Evolutionary conservation across 2,888 invertebrate genomes (phyloP).

Genomic region (Vandiemenella viatica): DNA sequence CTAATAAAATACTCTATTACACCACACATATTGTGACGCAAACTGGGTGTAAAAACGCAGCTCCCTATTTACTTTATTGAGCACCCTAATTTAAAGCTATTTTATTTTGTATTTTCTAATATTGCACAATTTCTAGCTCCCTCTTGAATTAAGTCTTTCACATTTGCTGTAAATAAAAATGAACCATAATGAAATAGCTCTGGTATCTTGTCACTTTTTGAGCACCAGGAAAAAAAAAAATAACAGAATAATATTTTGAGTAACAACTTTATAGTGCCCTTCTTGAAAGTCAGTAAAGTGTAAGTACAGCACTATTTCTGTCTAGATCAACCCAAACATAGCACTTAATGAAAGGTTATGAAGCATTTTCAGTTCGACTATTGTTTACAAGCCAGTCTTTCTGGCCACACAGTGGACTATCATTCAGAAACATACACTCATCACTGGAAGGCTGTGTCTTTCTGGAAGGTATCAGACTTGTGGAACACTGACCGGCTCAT

Average conservation of each 20-base stretch:
- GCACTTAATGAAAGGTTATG: neutral
- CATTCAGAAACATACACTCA: constrained; percentile 18
- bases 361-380: too few relatives aligned
- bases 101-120: constrained; percentile 16
- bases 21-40: constrained; percentile 13
- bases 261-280: neutral
- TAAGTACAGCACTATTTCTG: neutral
- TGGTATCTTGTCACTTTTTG: constrained; percentile 4
- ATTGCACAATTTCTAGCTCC: constrained; percentile 18
- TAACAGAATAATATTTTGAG: neutral
- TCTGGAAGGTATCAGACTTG: constrained; percentile 64
- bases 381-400: neutral
- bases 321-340: neutral
- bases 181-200: constrained; percentile 6
- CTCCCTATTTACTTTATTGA: constrained; percentile 18
- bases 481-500: constrained; percentile 41
- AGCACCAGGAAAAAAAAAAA: constrained; percentile 7
- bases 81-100: constrained; percentile 20
- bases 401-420: neutral
- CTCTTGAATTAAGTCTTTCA: constrained; percentile 10
- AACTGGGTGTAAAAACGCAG: constrained; percentile 17
- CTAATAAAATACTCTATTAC: constrained; percentile 18
- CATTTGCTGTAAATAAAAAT: constrained; percentile 9
- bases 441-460: constrained; percentile 50
- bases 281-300: neutral